A percentile compares a stretch with the other conserved stretches of the same genome.
phyloP scores from a whole-genome alignment of 2,797 vertebrate species.

The Hypotaenidia philippensis region DNA sequence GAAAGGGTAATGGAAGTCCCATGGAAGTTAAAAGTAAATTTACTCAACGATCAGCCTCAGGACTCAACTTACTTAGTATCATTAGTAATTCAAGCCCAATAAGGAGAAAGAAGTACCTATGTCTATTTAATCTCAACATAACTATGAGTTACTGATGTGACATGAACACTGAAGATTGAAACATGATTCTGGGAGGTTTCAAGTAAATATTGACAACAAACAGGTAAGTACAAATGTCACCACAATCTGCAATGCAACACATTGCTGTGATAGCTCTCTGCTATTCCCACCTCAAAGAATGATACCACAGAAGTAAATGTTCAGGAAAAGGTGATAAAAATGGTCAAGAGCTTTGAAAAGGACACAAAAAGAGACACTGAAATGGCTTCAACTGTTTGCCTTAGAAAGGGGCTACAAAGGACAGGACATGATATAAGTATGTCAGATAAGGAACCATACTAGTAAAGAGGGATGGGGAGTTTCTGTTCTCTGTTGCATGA shows the following conservation, averaged over 20 bases:
- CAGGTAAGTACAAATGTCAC: neutral
- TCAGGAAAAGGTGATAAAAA: neutral
- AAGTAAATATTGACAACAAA: neutral
- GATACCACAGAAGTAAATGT: neutral
- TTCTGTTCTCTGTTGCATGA: neutral
- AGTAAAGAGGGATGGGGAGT: neutral
- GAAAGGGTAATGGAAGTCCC: neutral
- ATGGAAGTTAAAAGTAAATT: conserved; percentile 1
- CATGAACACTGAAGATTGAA: neutral
- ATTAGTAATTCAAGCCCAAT: neutral
- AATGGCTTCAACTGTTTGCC: neutral
- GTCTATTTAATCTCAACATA: neutral
- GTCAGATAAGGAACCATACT: neutral
- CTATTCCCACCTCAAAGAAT: neutral
- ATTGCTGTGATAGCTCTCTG: neutral
- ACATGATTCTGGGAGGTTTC: neutral
- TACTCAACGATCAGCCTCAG: neutral
- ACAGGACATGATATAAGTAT: neutral
- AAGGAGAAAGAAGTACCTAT: neutral
- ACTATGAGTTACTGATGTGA: neutral
- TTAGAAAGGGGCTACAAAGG: neutral
- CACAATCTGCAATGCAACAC: neutral
- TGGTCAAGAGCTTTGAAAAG: neutral
- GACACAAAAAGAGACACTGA: neutral
- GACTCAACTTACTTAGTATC: neutral